phyloP scores from a whole-genome alignment of 2,113 vertebrate species.

The Etheostoma spectabile region DNA sequence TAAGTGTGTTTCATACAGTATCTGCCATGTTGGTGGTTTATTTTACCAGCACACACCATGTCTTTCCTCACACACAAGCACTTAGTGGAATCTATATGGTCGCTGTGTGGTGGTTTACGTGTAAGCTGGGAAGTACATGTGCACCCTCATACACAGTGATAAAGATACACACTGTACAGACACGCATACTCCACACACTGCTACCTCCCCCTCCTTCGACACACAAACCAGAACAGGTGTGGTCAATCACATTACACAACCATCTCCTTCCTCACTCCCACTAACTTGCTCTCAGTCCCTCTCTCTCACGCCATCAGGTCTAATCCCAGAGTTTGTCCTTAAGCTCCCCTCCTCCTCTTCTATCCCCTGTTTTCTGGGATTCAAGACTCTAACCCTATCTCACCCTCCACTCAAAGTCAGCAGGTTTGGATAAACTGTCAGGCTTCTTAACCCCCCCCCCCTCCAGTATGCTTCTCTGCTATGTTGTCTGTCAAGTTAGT shows the following conservation, averaged over 20 bases:
- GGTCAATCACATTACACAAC: constrained; percentile 76
- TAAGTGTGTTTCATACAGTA: not conserved
- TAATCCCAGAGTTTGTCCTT: constrained; percentile 80
- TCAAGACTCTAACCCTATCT: constrained; percentile 73
- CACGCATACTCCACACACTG: constrained; percentile 18
- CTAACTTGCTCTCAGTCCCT: constrained; percentile 46
- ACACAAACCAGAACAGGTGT: constrained; percentile 75
- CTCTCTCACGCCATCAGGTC: constrained; percentile 76
- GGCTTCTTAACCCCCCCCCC: constrained; percentile 58
- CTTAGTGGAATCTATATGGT: constrained; percentile 9
- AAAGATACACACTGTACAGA: constrained; percentile 14
- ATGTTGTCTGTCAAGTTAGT: constrained; percentile 47
- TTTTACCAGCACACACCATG: not conserved
- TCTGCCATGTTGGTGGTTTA: constrained; percentile 11
- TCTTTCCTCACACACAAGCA: constrained; percentile 15
- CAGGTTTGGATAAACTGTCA: constrained; percentile 77
- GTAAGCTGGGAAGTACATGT: constrained; percentile 9
- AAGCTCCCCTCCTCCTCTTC: constrained; percentile 79
- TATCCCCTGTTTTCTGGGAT: constrained; percentile 78
- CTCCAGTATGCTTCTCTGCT: constrained; percentile 29
- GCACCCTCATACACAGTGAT: constrained; percentile 25
- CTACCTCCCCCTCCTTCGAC: constrained; percentile 24
- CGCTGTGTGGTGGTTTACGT: constrained; percentile 13
- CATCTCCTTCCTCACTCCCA: constrained; percentile 60
- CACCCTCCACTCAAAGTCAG: constrained; percentile 76